Conservation (phyloP, 53 echinoderm and acorn worm genomes). For the Actinopyga echinites region DNA sequence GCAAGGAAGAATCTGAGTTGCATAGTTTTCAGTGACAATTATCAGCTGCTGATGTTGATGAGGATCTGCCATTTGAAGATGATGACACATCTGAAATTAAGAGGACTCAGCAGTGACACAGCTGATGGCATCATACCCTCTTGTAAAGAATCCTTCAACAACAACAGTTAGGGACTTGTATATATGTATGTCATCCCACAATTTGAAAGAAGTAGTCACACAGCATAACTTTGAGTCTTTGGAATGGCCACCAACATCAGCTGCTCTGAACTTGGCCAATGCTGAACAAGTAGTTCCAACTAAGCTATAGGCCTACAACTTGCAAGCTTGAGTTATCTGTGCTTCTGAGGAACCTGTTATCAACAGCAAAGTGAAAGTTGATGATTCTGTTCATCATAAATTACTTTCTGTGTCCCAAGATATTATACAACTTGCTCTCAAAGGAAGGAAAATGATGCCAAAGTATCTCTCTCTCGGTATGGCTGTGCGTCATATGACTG, state of each 20-base stretch:
- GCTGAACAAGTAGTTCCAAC: slow-evolving; percentile 9
- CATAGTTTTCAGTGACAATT: no score
- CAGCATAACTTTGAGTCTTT: not conserved
- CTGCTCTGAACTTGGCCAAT: slow-evolving; percentile 23
- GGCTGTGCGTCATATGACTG: slow-evolving; percentile 47
- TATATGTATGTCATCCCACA: no score
- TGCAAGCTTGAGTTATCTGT: slow-evolving; percentile 53
- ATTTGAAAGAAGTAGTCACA: not conserved
- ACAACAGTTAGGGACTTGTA: no score
- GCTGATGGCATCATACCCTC: no score
- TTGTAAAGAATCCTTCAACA: no score
- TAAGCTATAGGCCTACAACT: slow-evolving; percentile 40
- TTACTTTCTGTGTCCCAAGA: slow-evolving; percentile 54
- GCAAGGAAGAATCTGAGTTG: no score
- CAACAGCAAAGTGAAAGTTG: not conserved
- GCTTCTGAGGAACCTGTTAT: slow-evolving; percentile 43
- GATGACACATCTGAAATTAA: no score
- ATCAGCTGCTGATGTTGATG: no score
- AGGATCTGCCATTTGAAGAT: no score
- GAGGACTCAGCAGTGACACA: no score
- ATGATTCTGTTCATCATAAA: slow-evolving; percentile 36
- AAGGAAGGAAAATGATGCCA: slow-evolving; percentile 42
- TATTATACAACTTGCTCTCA: slow-evolving; percentile 37
- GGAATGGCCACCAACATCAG: slow-evolving; percentile 36
- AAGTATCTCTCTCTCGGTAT: slow-evolving; percentile 38